Evolutionary conservation across 2,113 vertebrate species (phyloP), one percentile per base, ranked within the genome.

Genomic region (Sprattus sprattus): DNA sequence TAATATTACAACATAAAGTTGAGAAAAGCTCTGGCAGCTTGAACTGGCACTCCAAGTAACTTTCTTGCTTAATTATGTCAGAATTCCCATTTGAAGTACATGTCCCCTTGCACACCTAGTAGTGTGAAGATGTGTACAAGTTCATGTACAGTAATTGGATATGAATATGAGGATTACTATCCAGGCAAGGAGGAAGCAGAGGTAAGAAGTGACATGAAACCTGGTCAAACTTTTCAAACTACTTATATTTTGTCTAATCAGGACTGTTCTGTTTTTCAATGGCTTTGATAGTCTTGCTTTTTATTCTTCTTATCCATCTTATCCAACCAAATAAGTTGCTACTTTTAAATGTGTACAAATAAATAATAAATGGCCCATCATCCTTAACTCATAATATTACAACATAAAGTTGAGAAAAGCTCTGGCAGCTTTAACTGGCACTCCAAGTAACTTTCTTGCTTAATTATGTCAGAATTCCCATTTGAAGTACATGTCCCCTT

Each of bases 191-290:
- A 81, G 28, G 75, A 84, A 47, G 22, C 83, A 39, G 54, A 84
- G 86, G 86, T 87, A 84, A 87, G 86, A 25, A 10, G 15, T 32
- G 25, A 32, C 28, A 1, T 32, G 28, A 64, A 8, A 75, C 8
- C 25, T 32, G 64, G 28, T 32, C n/a, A 28, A 32, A 7, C n/a
- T 71, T 71, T 71, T 71, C 3, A 71, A 32, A 13, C 11, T 13
- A 32, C 4, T 64, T 3, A 5, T 22, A n/a, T 8, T 64, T 6
- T 64, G 20, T 64, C 20, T 64, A n/a, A n/a, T n/a, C n/a, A n/a
- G n/a, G n/a, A n/a, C n/a, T n/a, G n/a, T n/a, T n/a, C n/a, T n/a
- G n/a, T n/a, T n/a, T n/a, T n/a, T n/a, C n/a, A n/a, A n/a, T n/a
- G n/a, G n/a, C n/a, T n/a, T n/a, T n/a, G n/a, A n/a, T n/a, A n/a